A percentile compares a stretch with the other conserved stretches of the same genome.
Conservation (phyloP, 92 coral and sea anemone genomes). For the Phenganax subtilis region DNA sequence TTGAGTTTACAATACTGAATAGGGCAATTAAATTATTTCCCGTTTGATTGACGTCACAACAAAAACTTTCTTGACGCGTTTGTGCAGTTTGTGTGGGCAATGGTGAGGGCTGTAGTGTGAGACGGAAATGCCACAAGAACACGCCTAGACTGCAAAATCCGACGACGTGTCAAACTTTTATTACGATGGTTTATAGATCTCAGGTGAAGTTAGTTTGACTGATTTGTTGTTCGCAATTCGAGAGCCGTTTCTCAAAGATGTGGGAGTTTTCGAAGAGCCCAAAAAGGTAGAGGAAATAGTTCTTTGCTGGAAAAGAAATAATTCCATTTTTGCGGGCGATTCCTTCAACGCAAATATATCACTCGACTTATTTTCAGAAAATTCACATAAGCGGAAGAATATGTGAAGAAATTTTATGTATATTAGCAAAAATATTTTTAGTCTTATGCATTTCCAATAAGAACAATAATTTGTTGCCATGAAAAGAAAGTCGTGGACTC, state of each 20-base stretch:
- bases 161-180: neutral
- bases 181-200: neutral
- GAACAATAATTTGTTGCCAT: neutral
- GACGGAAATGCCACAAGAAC: neutral
- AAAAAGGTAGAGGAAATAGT: no score
- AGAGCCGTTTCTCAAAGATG: no score
- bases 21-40: neutral
- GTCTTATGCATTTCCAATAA: neutral
- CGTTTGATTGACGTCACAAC: conserved; percentile 1
- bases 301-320: no score
- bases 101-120: neutral
- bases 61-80: neutral
- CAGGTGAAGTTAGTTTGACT: no score
- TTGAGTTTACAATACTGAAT: no score
- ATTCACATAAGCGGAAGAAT: neutral
- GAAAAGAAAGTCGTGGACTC: neutral
- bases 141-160: neutral
- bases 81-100: neutral
- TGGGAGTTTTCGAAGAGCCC: no score
- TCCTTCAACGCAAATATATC: no score
- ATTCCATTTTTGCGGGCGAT: no score
- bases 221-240: no score
- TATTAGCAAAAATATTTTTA: neutral
- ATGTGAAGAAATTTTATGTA: neutral
- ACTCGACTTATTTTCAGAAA: neutral